Conservation (phyloP, 2,113 vertebrate species). For the Sialia sialis region DNA sequence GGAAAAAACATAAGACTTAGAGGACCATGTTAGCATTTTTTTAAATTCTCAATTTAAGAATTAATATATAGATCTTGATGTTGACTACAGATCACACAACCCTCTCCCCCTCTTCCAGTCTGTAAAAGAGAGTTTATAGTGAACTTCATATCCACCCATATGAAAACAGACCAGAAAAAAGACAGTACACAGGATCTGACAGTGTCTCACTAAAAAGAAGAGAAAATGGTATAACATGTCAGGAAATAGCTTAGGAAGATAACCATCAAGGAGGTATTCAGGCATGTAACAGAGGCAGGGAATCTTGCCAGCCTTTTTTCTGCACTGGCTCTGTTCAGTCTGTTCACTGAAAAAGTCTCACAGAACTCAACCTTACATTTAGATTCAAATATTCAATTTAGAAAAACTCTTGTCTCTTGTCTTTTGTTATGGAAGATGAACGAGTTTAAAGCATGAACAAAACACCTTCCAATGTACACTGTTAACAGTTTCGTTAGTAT, state of each 20-base stretch:
- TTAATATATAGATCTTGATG: not conserved
- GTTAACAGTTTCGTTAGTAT: not conserved
- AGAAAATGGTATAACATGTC: not conserved
- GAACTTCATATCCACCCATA: not conserved
- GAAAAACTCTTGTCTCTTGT: not conserved
- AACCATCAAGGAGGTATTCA: not conserved
- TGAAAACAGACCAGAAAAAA: not conserved
- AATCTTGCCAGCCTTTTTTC: not conserved
- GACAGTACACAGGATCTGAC: not conserved
- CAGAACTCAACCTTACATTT: not conserved
- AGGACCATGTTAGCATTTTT: not conserved
- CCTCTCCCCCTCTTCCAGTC: not conserved
- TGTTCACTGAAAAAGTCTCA: not conserved
- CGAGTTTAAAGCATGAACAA: not conserved
- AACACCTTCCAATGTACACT: not conserved
- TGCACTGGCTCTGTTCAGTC: not conserved
- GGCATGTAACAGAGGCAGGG: not conserved
- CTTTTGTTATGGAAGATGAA: not conserved
- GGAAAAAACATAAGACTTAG: not conserved
- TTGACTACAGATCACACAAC: not conserved
- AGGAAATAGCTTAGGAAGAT: not conserved
- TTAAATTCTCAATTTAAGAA: not conserved
- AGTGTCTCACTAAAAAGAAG: not conserved
- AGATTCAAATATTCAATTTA: not conserved
- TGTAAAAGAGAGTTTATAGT: not conserved